These are phyloP conservation scores for Rallus crepitans DNA, from an alignment of 2,797 vertebrate genomes.

Conservation along the genomic window DNA sequence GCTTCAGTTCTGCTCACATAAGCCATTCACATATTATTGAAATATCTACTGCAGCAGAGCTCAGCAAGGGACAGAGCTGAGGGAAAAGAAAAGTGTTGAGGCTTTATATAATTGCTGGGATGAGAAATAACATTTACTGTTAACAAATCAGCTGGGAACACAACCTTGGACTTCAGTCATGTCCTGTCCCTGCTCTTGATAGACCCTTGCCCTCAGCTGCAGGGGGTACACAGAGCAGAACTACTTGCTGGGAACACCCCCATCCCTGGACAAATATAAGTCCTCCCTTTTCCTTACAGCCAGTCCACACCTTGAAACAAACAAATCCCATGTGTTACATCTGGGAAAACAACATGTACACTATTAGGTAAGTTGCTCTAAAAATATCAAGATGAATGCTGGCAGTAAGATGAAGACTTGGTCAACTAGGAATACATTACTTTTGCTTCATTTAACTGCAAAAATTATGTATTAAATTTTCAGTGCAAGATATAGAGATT, in stretches of 20 bases:
- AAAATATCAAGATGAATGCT: neutral
- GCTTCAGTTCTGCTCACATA: neutral
- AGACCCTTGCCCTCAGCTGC: neutral
- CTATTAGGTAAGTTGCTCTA: neutral
- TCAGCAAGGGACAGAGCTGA: neutral
- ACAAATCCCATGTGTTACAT: neutral
- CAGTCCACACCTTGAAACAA: neutral
- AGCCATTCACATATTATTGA: neutral
- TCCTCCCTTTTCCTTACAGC: neutral
- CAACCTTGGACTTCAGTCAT: neutral
- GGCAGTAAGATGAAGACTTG: neutral
- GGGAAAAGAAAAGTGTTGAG: neutral
- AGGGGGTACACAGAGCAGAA: rapidly evolving
- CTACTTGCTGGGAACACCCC: rapidly evolving
- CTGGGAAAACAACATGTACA: neutral
- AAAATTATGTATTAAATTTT: neutral
- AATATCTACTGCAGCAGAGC: neutral
- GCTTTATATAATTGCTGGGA: neutral
- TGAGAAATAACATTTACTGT: neutral
- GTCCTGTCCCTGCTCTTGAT: neutral
- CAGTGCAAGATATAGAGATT: neutral
- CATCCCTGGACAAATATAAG: neutral
- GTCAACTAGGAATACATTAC: neutral
- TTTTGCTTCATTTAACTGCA: neutral
- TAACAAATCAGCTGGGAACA: neutral